phyloP scores from a whole-genome alignment of 2,888 invertebrate species.

The Aproaerema taeniolella region DNA sequence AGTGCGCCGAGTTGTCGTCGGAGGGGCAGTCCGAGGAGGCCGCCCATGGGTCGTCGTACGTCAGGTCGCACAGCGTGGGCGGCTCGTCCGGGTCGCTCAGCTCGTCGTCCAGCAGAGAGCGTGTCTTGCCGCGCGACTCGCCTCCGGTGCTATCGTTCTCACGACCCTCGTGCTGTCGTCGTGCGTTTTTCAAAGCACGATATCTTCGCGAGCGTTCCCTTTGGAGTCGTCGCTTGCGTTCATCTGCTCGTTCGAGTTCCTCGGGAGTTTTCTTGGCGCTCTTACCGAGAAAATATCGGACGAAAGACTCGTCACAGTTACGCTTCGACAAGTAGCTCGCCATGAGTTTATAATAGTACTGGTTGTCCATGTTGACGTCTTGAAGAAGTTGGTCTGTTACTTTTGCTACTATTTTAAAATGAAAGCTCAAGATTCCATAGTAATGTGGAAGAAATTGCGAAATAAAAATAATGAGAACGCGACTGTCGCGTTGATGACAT shows the following conservation, averaged over 20 bases:
- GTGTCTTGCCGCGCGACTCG: conserved; percentile 41
- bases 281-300: conserved; percentile 71
- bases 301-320: conserved; percentile 71
- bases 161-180: conserved; percentile 59
- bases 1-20: conserved; percentile 65
- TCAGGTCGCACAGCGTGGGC: conserved; percentile 62
- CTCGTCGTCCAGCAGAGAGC: conserved; percentile 48
- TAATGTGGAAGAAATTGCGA: conserved; percentile 51
- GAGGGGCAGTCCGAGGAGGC: conserved; percentile 59
- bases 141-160: conserved; percentile 39
- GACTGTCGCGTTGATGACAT: conserved; percentile 41
- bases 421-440: neutral
- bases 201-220: conserved; percentile 64
- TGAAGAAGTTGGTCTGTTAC: too few relatives aligned
- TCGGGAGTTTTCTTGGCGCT: conserved; percentile 67
- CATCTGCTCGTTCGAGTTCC: conserved; percentile 64
- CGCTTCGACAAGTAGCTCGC: conserved; percentile 68
- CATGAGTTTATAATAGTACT: conserved; percentile 71
- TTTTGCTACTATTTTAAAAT: too few relatives aligned
- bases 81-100: conserved; percentile 64
- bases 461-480: conserved; percentile 71
- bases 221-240: conserved; percentile 62
- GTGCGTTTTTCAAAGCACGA: conserved; percentile 63
- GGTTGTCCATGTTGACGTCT: conserved; percentile 57
- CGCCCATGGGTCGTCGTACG: conserved; percentile 57